phyloP scores from a whole-genome alignment of 2,888 invertebrate genomes.

The Ophion slaviceki region DNA sequence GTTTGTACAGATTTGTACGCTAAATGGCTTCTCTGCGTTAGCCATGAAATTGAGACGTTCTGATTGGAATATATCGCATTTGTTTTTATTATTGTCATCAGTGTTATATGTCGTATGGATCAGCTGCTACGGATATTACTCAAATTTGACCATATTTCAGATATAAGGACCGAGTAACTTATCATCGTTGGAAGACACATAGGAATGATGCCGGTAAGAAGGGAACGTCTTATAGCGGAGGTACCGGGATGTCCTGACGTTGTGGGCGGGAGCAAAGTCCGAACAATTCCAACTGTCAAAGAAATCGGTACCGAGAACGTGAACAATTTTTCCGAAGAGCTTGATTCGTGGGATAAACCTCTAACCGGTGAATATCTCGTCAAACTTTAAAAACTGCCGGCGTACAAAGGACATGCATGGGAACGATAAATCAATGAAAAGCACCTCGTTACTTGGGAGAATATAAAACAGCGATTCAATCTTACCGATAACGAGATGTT shows the following conservation, averaged over 20 bases:
- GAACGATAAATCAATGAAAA: not conserved
- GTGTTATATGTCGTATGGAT: too few species aligned
- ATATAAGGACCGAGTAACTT: too few species aligned
- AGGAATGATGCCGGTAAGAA: not conserved
- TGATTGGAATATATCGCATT: too few species aligned
- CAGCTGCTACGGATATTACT: too few species aligned
- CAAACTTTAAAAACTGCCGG: not conserved
- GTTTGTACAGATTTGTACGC: too few species aligned
- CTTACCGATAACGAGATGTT: slow-evolving; percentile 10
- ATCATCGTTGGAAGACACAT: too few species aligned
- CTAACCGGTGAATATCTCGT: slow-evolving; percentile 7
- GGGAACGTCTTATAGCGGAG: slow-evolving; percentile 3
- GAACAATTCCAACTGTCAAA: slow-evolving; percentile 24
- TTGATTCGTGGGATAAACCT: slow-evolving; percentile 3
- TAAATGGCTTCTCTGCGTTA: too few species aligned
- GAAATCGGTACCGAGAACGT: slow-evolving; percentile 22
- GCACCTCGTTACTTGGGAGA: slow-evolving; percentile 11
- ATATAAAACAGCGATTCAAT: slow-evolving; percentile 1
- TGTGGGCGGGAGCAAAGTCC: slow-evolving; percentile 14
- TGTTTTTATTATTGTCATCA: too few species aligned
- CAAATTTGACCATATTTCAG: too few species aligned
- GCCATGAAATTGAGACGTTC: too few species aligned
- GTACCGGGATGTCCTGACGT: slow-evolving; percentile 27
- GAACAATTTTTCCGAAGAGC: slow-evolving; percentile 14
- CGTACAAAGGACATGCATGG: slow-evolving; percentile 2